Percentiles rank a stretch among this genome's conserved stretches.
phyloP scores from a whole-genome alignment of 2,888 invertebrate genomes.

The Bibio marci region DNA sequence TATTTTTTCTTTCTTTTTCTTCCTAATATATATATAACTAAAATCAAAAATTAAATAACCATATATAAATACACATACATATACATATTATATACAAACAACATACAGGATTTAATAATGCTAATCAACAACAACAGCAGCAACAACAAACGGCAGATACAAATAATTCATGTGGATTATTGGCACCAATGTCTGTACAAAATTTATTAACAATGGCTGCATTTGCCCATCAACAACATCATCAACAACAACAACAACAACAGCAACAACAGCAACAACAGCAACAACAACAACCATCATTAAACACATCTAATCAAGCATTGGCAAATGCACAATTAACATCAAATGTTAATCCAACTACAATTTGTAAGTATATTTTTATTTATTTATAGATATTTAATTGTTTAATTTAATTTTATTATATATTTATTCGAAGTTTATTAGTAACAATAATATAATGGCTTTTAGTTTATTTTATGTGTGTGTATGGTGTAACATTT shows the following conservation, averaged over 20 bases:
- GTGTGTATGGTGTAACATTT: no score
- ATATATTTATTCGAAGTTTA: no score
- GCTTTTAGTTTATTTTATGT: no score
- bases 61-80: no score
- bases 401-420: no score
- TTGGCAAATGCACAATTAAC: constrained; percentile 13
- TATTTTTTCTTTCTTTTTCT: no score
- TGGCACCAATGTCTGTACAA: constrained; percentile 76
- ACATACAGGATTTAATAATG: no score
- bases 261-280: constrained; percentile 51
- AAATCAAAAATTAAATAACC: no score
- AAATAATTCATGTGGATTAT: constrained; percentile 28
- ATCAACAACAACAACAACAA: constrained; percentile 22
- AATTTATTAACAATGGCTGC: constrained; percentile 70
- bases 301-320: constrained; percentile 5
- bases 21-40: no score
- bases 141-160: constrained; percentile 16
- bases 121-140: no score
- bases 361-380: constrained; percentile 4
- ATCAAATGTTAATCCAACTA: constrained; percentile 3
- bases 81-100: no score
- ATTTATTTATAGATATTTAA: neutral
- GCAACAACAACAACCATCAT: constrained; percentile 16
- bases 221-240: constrained; percentile 30
- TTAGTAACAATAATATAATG: no score